phyloP scores from a whole-genome alignment of 2,113 vertebrate species.

The Fukomys damarensis region DNA sequence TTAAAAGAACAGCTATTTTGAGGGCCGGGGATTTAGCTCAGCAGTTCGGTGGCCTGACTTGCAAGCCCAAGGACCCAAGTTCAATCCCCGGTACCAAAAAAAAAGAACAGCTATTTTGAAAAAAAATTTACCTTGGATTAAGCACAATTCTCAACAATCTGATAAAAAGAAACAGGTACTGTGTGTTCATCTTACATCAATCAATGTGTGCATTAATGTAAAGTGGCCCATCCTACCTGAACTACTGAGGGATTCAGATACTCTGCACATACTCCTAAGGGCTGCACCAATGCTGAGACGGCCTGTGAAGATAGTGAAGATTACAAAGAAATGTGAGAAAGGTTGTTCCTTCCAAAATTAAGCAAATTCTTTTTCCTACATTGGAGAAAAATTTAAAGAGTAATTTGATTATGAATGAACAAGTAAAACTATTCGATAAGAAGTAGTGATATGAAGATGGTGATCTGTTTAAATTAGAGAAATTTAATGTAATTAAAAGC shows the following conservation, averaged over 20 bases:
- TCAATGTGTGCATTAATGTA: background rate
- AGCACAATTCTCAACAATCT: background rate
- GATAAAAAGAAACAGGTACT: background rate
- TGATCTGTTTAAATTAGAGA: background rate
- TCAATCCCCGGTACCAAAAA: no score
- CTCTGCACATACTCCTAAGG: slow-evolving; percentile 96
- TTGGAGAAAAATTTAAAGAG: slow-evolving; percentile 17
- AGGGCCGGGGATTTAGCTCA: no score
- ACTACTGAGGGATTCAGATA: slow-evolving; percentile 97
- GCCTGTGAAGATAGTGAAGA: slow-evolving; percentile 86
- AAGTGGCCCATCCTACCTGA: slow-evolving; percentile 89
- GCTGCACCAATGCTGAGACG: slow-evolving; percentile 96
- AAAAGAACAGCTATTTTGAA: background rate
- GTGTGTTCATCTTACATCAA: background rate
- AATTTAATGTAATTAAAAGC: slow-evolving; percentile 53
- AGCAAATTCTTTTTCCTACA: background rate
- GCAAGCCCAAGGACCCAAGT: no score
- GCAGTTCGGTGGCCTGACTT: no score
- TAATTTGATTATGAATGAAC: background rate
- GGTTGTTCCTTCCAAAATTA: background rate
- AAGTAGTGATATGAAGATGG: background rate
- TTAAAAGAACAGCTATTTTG: background rate
- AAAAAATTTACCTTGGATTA: background rate
- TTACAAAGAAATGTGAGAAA: background rate
- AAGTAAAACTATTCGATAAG: background rate